These are phyloP conservation scores for Stenoptilia bipunctidactyla DNA, from an alignment of 2,888 invertebrate species.

Conservation along the genomic window DNA sequence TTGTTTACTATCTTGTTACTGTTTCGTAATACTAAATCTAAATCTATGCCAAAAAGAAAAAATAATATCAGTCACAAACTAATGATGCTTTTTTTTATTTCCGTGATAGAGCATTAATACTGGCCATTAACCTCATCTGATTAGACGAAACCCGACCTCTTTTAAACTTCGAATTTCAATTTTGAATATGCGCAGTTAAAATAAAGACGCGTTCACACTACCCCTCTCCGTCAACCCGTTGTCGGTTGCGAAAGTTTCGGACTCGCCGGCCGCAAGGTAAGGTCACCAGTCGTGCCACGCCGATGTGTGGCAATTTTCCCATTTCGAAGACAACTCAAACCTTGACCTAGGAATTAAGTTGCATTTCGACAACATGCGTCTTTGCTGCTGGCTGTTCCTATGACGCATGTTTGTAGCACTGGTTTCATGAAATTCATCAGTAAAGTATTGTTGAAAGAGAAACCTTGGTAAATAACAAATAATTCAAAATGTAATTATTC, in stretches of 20 bases:
- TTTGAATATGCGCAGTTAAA: slow-evolving; percentile 6
- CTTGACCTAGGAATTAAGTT: slow-evolving; percentile 68
- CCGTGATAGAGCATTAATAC: too few species aligned
- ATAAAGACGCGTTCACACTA: background rate
- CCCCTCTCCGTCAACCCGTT: slow-evolving; percentile 24
- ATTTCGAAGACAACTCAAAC: slow-evolving; percentile 64
- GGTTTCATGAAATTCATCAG: too few species aligned
- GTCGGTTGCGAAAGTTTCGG: slow-evolving; percentile 39
- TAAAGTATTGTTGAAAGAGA: too few species aligned
- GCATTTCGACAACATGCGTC: slow-evolving; percentile 49
- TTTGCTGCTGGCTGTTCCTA: background rate
- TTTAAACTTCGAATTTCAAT: slow-evolving; percentile 4
- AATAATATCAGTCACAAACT: too few species aligned
- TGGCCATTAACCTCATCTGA: too few species aligned
- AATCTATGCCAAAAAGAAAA: too few species aligned
- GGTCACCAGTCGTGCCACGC: slow-evolving; percentile 31
- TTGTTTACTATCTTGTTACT: too few species aligned
- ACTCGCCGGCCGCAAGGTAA: slow-evolving; percentile 31
- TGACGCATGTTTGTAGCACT: background rate
- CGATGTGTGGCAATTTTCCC: slow-evolving; percentile 65
- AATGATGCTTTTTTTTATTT: too few species aligned
- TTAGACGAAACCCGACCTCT: slow-evolving; percentile 22
- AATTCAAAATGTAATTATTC: too few species aligned
- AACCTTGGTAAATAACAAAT: too few species aligned
- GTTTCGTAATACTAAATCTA: too few species aligned